phyloP scores from a whole-genome alignment of 2,797 vertebrate genomes.

The Acanthopagrus latus region DNA sequence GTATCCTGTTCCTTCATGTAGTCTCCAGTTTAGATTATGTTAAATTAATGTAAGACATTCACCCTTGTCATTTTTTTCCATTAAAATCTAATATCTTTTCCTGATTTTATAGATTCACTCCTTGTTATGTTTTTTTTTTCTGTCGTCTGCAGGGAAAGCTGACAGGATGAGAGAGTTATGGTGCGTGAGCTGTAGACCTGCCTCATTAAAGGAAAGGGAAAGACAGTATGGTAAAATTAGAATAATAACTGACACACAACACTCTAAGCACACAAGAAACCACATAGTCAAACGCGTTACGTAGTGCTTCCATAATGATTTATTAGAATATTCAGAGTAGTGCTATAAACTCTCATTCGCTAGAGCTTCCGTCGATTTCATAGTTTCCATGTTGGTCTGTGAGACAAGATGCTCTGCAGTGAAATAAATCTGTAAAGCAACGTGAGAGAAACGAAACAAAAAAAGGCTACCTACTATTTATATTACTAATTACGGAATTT shows the following conservation, averaged over 20 bases:
- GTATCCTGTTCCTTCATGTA: conserved; percentile 53
- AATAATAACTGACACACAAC: conserved; percentile 28
- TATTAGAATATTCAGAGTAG: conserved; percentile 86
- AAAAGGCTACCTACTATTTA: conserved; percentile 83
- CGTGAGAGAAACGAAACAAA: conserved; percentile 56
- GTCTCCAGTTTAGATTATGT: conserved; percentile 65
- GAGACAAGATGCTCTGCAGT: conserved; percentile 70
- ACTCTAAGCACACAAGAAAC: conserved; percentile 55
- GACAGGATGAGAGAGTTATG: conserved; percentile 15
- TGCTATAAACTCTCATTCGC: conserved; percentile 82
- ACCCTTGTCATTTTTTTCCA: conserved; percentile 62
- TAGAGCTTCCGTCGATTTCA: conserved; percentile 66
- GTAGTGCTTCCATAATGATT: conserved; percentile 83
- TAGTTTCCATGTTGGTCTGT: conserved; percentile 58
- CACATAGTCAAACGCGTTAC: conserved; percentile 36
- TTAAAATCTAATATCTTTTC: conserved; percentile 79
- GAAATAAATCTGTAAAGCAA: conserved; percentile 79
- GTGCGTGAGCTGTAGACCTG: conserved; percentile 9
- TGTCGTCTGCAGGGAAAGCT: conserved; percentile 26
- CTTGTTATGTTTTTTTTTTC: not conserved
- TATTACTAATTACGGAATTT: conserved; percentile 89
- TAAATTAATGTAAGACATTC: conserved; percentile 82
- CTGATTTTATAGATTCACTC: conserved; percentile 24
- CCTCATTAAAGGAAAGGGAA: conserved; percentile 13
- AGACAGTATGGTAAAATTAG: conserved; percentile 24